These are phyloP conservation scores for Protodeltote pygarga DNA, from an alignment of 2,888 invertebrate species.

Conservation along the genomic window DNA sequence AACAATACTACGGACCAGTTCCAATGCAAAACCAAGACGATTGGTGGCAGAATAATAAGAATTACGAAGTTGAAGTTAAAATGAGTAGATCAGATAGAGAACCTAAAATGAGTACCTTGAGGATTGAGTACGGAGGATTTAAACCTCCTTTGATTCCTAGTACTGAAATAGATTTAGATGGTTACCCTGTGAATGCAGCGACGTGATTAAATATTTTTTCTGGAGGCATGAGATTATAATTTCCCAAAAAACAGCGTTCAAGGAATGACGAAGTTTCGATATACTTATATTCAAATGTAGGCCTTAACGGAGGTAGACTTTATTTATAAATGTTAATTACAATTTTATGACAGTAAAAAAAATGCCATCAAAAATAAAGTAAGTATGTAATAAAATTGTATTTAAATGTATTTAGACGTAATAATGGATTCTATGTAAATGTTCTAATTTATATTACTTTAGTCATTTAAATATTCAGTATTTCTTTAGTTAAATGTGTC, in stretches of 20 bases:
- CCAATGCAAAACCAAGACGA: conserved; percentile 33
- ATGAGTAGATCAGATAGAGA: conserved; percentile 87
- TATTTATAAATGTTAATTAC: no score
- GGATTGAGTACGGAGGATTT: conserved; percentile 93
- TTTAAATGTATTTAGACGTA: background rate
- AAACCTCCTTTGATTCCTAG: conserved; percentile 94
- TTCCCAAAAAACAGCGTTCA: no score
- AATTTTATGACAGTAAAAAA: background rate
- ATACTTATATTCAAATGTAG: no score
- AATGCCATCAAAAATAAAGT: background rate
- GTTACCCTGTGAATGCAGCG: conserved; percentile 85
- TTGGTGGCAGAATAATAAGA: conserved; percentile 46
- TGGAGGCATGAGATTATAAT: no score
- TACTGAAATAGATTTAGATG: conserved; percentile 92
- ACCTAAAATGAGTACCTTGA: conserved; percentile 78
- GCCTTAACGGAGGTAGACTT: no score
- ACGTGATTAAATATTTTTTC: conserved; percentile 22
- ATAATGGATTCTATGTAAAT: conserved; percentile 3
- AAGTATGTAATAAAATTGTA: background rate
- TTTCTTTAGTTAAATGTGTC: conserved; percentile 43
- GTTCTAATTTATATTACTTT: background rate
- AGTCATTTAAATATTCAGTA: conserved; percentile 32
- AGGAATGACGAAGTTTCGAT: no score
- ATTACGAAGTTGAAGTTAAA: conserved; percentile 74
- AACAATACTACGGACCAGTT: conserved; percentile 59